Evolutionary conservation across 2,797 vertebrate species (phyloP).

Genomic region (Threskiornis aethiopicus): DNA sequence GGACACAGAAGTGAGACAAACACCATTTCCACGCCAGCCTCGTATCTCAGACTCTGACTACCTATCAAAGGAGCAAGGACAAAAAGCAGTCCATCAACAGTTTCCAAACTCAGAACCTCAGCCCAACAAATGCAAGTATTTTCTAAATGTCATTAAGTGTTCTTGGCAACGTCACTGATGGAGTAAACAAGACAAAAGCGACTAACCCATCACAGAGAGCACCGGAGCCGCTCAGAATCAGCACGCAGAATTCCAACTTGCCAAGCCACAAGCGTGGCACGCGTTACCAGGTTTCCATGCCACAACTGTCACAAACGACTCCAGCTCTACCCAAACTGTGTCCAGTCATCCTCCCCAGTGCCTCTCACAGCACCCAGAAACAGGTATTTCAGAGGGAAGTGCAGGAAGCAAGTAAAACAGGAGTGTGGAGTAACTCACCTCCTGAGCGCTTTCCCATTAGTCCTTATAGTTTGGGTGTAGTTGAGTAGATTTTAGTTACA

Average conservation of each 20-base stretch:
- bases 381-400: background rate
- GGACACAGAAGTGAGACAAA: no score
- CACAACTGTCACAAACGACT: background rate
- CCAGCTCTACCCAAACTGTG: background rate
- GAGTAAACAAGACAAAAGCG: background rate
- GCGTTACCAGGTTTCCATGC: background rate
- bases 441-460: background rate
- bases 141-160: background rate
- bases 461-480: background rate
- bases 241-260: background rate
- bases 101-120: background rate
- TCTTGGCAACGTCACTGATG: background rate
- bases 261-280: background rate
- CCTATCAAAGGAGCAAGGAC: background rate
- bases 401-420: no score
- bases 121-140: background rate
- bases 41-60: background rate
- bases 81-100: background rate
- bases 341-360: no score
- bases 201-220: background rate
- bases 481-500: background rate
- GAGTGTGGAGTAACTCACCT: background rate
- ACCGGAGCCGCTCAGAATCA: no score
- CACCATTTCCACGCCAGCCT: background rate
- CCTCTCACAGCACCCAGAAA: background rate